A percentile compares a stretch with the other conserved stretches of the same genome.
Conservation (phyloP, 2,113 vertebrate genomes). For the pig (Sus scrofa) region DNA sequence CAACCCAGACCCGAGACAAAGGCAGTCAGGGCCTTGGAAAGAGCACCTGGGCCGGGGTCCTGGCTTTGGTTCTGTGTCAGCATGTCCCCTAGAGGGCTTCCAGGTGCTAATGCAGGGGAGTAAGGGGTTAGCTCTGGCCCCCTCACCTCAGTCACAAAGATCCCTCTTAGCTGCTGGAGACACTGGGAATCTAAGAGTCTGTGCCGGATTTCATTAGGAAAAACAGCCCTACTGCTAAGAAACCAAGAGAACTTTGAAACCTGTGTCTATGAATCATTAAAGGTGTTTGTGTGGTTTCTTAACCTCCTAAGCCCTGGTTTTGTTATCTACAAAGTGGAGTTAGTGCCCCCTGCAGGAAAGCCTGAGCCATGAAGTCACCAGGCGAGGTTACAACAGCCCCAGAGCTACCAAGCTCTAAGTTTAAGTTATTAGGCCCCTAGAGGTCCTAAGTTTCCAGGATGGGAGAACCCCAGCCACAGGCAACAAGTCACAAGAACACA, state of each 20-base stretch:
- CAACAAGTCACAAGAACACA: conserved; percentile 28
- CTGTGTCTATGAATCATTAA: not conserved
- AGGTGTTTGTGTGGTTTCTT: not conserved
- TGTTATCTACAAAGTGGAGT: not conserved
- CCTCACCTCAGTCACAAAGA: not conserved
- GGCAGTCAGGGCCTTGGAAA: not conserved
- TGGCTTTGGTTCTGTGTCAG: not conserved
- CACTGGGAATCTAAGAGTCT: not conserved
- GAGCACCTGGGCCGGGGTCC: not conserved
- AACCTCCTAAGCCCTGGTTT: not conserved
- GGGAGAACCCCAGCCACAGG: not conserved
- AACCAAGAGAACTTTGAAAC: not conserved
- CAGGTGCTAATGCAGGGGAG: not conserved
- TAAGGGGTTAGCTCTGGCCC: rapidly evolving
- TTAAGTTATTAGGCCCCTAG: too few species aligned
- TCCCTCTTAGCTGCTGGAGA: not conserved
- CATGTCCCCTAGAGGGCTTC: not conserved
- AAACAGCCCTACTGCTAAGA: not conserved
- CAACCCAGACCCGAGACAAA: not conserved
- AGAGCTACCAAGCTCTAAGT: not conserved
- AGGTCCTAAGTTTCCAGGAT: not conserved
- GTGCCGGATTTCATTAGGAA: not conserved
- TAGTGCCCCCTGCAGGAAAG: not conserved
- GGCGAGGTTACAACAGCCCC: not conserved
- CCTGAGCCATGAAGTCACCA: not conserved